phyloP scores from a whole-genome alignment of 2,888 invertebrate genomes.

The Nomada lathburiana region DNA sequence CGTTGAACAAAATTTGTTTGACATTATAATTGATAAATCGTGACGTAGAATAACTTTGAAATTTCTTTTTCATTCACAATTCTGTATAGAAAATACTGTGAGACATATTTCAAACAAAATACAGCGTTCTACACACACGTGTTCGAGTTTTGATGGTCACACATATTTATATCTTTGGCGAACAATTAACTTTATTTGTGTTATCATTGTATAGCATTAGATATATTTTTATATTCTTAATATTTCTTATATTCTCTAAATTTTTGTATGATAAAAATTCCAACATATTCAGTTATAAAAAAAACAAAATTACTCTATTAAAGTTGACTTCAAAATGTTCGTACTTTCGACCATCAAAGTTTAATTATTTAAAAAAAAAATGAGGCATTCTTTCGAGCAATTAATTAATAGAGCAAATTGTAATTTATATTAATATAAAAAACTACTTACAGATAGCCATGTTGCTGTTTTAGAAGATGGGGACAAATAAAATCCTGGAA shows the following conservation, averaged over 20 bases:
- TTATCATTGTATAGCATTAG: no score
- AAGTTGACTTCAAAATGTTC: not conserved
- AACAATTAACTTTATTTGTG: no score
- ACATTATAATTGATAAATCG: not conserved
- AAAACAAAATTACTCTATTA: not conserved
- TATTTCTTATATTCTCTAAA: not conserved
- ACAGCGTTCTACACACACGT: no score
- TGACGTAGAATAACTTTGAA: not conserved
- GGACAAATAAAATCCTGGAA: not conserved
- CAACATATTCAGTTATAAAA: not conserved
- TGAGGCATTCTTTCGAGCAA: not conserved
- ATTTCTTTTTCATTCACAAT: no score
- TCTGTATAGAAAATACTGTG: no score
- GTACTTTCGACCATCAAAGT: not conserved
- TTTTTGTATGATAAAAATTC: no score
- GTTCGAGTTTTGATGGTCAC: no score
- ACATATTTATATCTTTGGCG: no score
- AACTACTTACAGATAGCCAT: constrained; percentile 67
- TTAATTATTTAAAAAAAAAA: not conserved
- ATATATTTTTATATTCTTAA: not conserved
- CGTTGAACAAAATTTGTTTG: not conserved
- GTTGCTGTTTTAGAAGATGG: not conserved
- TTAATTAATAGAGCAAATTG: not conserved
- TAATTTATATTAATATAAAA: not conserved
- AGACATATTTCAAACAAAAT: no score